Base-by-base conservation (phyloP, 2,888 invertebrate genomes). In the Dryomyza anilis region DNA sequence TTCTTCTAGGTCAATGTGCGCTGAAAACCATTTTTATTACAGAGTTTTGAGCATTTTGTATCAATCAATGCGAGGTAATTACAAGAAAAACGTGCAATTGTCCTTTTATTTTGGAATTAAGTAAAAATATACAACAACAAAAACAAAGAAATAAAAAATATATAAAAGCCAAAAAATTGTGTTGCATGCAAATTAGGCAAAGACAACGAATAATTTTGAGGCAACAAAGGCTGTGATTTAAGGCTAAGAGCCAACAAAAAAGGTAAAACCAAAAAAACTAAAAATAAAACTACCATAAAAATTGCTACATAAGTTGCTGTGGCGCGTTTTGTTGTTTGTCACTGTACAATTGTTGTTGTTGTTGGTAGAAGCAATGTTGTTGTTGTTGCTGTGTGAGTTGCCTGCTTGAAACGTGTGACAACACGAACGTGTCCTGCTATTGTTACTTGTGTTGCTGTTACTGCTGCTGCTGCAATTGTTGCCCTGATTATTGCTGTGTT, bases 171-270 rank as follows among this genome's bases (percentile, higher is more conserved):
- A 36, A 29, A 19, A 21, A 46, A 43, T 21, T 30, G 48, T 59
- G 48, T 59, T n/a, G 59, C 48, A 59, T 59, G 59, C 48, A 59
- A 59, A 59, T 59, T 59, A 59, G 59, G 23, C 12, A 55, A 10
- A 12, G 33, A 23, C 36, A 48, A 48, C 23, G 33, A 59, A 33
- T 33, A 33, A 48, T 58, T 19, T 23, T 16, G 8, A 33, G 10
- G 27, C 33, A 10, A 33, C 23, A 30, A 48, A n/a, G 23, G n/a
- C 21, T 8, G 58, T 33, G 45, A 14, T 48, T 57, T 39, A 57
- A 27, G 57, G 27, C 36, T 23, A n/a, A n/a, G n/a, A 55, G 4
- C 14, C 1, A 7, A 33, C 3, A 21, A 19, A 16, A n/a, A 36
- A 56, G 19, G 10, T 30, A n/a, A n/a, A n/a, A n/a, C n/a, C n/a